Evolutionary conservation across 2,797 vertebrate genomes (phyloP), one percentile per base, ranked within the genome.

Genomic region (Cheirogaleus major): DNA sequence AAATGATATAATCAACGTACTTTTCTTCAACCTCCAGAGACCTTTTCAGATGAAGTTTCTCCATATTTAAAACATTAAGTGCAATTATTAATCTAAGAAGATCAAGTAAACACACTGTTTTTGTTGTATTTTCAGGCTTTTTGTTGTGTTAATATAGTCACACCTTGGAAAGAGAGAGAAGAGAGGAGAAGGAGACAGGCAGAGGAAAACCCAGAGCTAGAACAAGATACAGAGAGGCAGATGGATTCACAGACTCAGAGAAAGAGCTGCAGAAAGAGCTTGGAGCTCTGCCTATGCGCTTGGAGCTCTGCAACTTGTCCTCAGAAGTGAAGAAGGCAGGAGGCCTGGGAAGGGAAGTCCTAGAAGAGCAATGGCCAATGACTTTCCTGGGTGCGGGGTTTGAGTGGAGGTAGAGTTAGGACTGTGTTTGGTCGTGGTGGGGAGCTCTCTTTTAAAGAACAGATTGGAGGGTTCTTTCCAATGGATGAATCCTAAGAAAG

Each of bases 1-100:
- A 90, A 96, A 63, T 59, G 63, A 50, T 52, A 41, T 80, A 12
- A 61, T 80, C 25, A 22, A 20, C 35, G 65, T 55, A 48, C 38
- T 76, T 93, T 70, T 70, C 17, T 61, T 55, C 38, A 84, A 17
- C 12, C 35, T 89, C 12, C 38, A 95, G 52, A 61, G 1, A 55
- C 18, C 12, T 79, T 92, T 93, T 65, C 10, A 70, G 65, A 25
- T 75, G 45, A 86, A 59, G 1, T 35, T 17, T 4, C 20, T 61
- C 45, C 17, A 69, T 65, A 87, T 45, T 79, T 79, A 86, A 95
- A 59, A 41, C 38, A 32, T 5, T 20, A 22, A 15, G 15, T 82
- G 22, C 7, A 69, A 50, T 38, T 45, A 17, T 72, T 90, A 87
- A 61, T 65, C 22, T 55, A 79, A 67, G 70, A 90, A 35, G 2